phyloP scores from a whole-genome alignment of 2,113 vertebrate species.

The Rutilus rutilus region DNA sequence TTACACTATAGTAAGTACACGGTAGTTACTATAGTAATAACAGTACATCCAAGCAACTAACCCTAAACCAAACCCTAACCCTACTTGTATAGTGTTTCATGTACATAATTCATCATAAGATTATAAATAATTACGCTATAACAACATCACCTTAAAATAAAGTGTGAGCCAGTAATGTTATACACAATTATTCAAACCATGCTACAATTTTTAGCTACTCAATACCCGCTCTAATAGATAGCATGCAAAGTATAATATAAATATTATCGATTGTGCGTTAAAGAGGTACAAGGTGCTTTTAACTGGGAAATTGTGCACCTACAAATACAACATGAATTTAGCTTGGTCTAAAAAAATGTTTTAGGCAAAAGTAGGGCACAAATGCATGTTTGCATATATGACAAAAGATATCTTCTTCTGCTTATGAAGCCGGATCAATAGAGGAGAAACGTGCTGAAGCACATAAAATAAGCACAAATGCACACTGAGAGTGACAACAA shows the following conservation, averaged over 20 bases:
- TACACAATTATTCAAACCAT: background rate
- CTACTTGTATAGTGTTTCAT: too few species aligned
- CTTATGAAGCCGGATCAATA: background rate
- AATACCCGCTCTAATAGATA: background rate
- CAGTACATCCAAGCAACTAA: too few species aligned
- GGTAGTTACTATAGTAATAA: too few species aligned
- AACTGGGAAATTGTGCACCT: background rate
- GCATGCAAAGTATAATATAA: background rate
- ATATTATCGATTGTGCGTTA: background rate
- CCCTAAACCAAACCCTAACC: too few species aligned
- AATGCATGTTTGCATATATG: background rate
- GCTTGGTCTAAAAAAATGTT: background rate
- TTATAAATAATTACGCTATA: background rate
- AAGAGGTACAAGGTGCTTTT: background rate
- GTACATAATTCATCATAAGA: too few species aligned
- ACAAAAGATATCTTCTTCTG: background rate
- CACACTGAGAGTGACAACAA: conserved; percentile 16
- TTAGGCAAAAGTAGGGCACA: background rate
- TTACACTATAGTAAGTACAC: too few species aligned
- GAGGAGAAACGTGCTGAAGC: background rate
- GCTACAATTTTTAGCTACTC: background rate
- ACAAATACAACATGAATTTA: background rate
- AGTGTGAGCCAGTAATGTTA: background rate
- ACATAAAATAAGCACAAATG: conserved; percentile 5
- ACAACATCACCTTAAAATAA: background rate